These are phyloP conservation scores for Formicarius rufipectus DNA, from an alignment of 2,113 vertebrate species.

Conservation along the genomic window DNA sequence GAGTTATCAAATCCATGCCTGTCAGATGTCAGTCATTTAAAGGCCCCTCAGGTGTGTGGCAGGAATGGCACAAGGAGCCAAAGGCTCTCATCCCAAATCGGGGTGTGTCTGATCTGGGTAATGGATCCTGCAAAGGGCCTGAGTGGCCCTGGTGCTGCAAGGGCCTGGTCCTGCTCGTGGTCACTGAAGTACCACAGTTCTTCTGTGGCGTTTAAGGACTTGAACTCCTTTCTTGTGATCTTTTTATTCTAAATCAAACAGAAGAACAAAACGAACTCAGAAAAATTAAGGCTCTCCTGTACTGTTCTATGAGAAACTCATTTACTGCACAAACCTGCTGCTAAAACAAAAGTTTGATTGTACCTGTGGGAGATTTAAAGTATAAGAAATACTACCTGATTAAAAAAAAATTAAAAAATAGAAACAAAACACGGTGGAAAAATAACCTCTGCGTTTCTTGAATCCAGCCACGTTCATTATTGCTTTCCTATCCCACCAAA, in stretches of 20 bases:
- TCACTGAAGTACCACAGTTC: neutral
- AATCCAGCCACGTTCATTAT: neutral
- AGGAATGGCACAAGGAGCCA: neutral
- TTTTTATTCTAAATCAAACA: neutral
- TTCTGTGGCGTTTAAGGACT: neutral
- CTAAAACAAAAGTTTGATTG: neutral
- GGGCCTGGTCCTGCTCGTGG: neutral
- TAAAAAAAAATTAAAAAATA: neutral
- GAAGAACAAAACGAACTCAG: neutral
- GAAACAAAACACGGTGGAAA: neutral
- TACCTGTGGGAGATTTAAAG: neutral
- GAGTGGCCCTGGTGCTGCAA: neutral
- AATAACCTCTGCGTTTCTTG: neutral
- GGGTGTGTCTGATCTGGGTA: neutral
- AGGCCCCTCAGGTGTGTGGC: slow-evolving; percentile 10
- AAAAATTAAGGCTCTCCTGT: neutral
- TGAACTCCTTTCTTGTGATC: neutral
- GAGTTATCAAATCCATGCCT: slow-evolving; percentile 49
- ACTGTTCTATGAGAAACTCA: neutral
- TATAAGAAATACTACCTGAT: neutral
- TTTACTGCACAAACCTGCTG: neutral
- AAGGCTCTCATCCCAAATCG: neutral
- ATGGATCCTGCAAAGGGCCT: neutral
- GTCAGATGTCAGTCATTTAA: slow-evolving; percentile 57
- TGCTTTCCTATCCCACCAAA: neutral